These are phyloP conservation scores for Diacarnus erythraeanus DNA, from an alignment of 37 sponge, comb jelly and placozoan species.

Conservation along the genomic window DNA sequence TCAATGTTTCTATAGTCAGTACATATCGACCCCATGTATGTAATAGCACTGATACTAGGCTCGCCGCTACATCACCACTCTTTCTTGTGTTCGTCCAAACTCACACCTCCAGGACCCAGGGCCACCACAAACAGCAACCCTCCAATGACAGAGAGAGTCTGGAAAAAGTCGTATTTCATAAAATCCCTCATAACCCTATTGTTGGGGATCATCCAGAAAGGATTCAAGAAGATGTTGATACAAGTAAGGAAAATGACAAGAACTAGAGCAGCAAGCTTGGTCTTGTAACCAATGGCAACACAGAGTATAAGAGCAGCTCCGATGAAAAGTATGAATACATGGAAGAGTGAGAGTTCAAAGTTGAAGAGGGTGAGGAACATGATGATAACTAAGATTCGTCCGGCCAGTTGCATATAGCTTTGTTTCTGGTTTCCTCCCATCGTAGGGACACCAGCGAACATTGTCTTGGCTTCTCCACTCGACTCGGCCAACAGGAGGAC, in stretches of 20 bases:
- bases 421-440: constrained; percentile 82
- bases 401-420: constrained; percentile 98
- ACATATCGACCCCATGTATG: not conserved
- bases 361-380: constrained; percentile 97
- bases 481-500: constrained; percentile 91
- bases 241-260: constrained; percentile 77
- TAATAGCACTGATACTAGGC: not conserved
- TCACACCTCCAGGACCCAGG: constrained; percentile 97
- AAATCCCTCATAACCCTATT: constrained; percentile 90
- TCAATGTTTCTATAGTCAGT: no score
- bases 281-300: constrained; percentile 93
- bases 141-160: constrained; percentile 96
- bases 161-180: constrained; percentile 98
- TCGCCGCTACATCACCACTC: constrained; percentile 87
- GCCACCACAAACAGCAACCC: constrained; percentile 94
- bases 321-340: constrained; percentile 68
- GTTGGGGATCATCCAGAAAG: constrained; percentile 82
- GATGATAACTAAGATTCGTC: constrained; percentile 90
- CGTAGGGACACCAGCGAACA: constrained; percentile 98
- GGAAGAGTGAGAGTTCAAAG: constrained; percentile 74
- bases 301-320: constrained; percentile 74
- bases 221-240: constrained; percentile 83
- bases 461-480: constrained; percentile 87
- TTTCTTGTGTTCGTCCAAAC: constrained; percentile 97
- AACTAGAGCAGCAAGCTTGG: constrained; percentile 92